A percentile compares a stretch with the other conserved stretches of the same genome.
These are phyloP conservation scores for Odocoileus virginianus DNA, from an alignment of 2,113 vertebrate species.

Conservation along the genomic window DNA sequence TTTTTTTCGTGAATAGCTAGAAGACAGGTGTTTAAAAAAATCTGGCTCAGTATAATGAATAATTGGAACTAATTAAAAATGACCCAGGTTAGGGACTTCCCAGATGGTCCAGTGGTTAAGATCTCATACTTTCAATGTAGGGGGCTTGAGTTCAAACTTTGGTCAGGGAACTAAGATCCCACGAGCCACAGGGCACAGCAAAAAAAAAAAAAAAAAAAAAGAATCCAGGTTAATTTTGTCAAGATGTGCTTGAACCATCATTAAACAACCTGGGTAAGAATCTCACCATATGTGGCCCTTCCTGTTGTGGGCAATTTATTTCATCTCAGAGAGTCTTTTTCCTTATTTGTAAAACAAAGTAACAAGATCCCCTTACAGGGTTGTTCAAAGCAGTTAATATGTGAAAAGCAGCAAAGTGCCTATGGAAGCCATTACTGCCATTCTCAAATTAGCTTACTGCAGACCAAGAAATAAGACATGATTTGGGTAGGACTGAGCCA, in stretches of 20 bases:
- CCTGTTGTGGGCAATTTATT: not conserved
- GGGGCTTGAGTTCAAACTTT: no score
- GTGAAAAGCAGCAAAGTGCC: not conserved
- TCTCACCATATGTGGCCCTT: not conserved
- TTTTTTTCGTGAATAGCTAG: not conserved
- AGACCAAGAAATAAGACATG: not conserved
- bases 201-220: no score
- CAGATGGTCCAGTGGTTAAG: no score
- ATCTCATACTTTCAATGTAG: no score
- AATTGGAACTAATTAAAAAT: slow-evolving; percentile 11
- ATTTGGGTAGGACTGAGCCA: not conserved
- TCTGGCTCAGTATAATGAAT: not conserved
- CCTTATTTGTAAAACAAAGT: not conserved
- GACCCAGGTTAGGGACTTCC: not conserved
- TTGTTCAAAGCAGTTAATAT: not conserved
- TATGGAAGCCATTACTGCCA: not conserved
- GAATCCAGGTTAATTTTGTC: not conserved
- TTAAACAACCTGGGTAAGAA: not conserved
- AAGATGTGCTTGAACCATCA: not conserved
- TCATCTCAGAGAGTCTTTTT: not conserved
- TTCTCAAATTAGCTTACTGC: not conserved
- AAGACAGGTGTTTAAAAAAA: not conserved
- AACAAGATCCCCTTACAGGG: not conserved
- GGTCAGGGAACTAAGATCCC: no score
- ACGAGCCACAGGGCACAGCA: no score